Evolutionary conservation across 2,113 vertebrate genomes (phyloP).

Genomic region (Vulpes lagopus): DNA sequence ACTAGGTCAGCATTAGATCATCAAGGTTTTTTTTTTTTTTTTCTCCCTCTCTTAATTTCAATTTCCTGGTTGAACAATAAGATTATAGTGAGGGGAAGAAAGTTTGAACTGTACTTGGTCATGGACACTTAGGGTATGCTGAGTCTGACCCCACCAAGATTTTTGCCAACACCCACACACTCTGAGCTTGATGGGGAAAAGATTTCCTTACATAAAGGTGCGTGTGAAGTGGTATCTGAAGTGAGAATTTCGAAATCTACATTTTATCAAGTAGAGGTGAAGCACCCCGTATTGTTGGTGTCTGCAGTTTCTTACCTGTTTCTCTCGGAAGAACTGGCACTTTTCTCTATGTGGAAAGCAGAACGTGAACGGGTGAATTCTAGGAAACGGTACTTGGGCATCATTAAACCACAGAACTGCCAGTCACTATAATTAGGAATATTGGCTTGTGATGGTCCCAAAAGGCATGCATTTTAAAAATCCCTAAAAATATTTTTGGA

Average conservation of each 20-base stretch:
- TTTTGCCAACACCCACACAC: neutral
- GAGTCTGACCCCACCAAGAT: neutral
- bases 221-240: neutral
- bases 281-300: fast-evolving
- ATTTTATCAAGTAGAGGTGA: neutral
- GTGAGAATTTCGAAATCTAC: neutral
- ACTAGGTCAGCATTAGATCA: neutral
- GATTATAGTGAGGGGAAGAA: neutral
- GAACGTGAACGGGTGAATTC: neutral
- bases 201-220: neutral
- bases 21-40: neutral
- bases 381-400: neutral
- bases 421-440: neutral
- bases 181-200: neutral
- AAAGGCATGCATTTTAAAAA: constrained; percentile 19
- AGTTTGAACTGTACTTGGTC: neutral
- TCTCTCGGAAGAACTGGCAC: neutral
- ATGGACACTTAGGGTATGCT: neutral
- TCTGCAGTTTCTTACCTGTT: neutral
- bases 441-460: neutral
- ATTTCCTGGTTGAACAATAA: neutral
- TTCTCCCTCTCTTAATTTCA: neutral
- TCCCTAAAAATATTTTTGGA: neutral
- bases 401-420: neutral
- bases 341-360: fast-evolving